Evolutionary conservation across 2,888 invertebrate species (phyloP), one percentile per base, ranked within the genome.

Genomic region (Athetis lepigone): DNA sequence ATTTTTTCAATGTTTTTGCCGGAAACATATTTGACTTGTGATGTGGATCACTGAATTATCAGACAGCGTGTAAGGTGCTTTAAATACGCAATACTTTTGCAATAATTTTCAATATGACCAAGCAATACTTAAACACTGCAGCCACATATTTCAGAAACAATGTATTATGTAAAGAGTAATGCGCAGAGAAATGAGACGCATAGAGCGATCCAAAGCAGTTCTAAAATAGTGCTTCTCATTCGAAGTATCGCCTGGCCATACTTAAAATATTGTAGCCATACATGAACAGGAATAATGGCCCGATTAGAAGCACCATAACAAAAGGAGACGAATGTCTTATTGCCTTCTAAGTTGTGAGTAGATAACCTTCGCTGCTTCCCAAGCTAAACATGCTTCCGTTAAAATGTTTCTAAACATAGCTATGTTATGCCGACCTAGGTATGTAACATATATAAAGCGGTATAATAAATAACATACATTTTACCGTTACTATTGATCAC

Each of bases 391-490:
- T 64, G 62, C 42, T 56, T 29, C 57, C 37, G 60, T 36, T 39
- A 43, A 50, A 64, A 47, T 56, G 40, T 33, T 43, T 18, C 11
- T 52, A 27, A 36, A 50, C 36, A 47, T 50, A 57, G 42, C 47
- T 57, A 51, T 56, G 36, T 57, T 50, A 56, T 46, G 58, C 36
- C 33, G 18, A 47, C 62, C 52, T 67, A 76, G 63, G 42, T 62
- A 59, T 62, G 55, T 65, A 65, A 60, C 64, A 63, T 56, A 45
- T 58, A 49, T 65, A 72, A 70, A 73, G 77, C 67, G 47, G 56
- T 64, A 60, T 60, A 56, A 50, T 70, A 62, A 58, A 56, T 59
- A 70, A 59, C 57, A 47, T 55, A 62, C 40, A 63, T 39, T 61
- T 63, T 36, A 64, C 29, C 21, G 62, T 64, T 51, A 21, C 49